These are phyloP conservation scores for Cybosia mesomella DNA, from an alignment of 2,888 invertebrate genomes.

Conservation along the genomic window DNA sequence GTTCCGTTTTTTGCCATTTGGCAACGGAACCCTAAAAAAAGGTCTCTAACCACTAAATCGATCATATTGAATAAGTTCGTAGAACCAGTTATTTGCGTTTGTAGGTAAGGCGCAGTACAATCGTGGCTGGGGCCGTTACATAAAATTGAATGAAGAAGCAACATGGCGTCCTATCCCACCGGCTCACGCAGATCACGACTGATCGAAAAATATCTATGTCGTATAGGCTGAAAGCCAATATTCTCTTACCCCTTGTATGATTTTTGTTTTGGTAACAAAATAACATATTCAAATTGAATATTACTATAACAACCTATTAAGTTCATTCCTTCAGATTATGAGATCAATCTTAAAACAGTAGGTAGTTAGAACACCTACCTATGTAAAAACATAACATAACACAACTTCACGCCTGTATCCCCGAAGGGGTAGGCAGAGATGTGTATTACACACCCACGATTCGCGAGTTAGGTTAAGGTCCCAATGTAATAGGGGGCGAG, in stretches of 20 bases:
- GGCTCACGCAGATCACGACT: background rate
- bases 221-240: background rate
- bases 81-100: background rate
- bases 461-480: too few species aligned
- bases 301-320: background rate
- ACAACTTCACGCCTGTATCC: too few species aligned
- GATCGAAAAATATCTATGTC: background rate
- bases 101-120: background rate
- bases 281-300: slow-evolving; percentile 1
- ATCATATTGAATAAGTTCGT: background rate
- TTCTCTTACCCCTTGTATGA: background rate
- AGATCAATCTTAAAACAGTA: too few species aligned
- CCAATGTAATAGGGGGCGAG: too few species aligned
- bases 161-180: background rate
- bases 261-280: background rate
- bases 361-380: too few species aligned
- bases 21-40: too few species aligned
- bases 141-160: slow-evolving; percentile 4
- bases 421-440: too few species aligned
- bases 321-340: background rate
- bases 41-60: background rate
- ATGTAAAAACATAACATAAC: too few species aligned
- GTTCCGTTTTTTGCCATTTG: too few species aligned
- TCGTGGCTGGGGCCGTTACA: background rate
- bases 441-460: too few species aligned